Evolutionary conservation across 2,113 vertebrate species (phyloP).

Genomic region (Hiodon tergisus): DNA sequence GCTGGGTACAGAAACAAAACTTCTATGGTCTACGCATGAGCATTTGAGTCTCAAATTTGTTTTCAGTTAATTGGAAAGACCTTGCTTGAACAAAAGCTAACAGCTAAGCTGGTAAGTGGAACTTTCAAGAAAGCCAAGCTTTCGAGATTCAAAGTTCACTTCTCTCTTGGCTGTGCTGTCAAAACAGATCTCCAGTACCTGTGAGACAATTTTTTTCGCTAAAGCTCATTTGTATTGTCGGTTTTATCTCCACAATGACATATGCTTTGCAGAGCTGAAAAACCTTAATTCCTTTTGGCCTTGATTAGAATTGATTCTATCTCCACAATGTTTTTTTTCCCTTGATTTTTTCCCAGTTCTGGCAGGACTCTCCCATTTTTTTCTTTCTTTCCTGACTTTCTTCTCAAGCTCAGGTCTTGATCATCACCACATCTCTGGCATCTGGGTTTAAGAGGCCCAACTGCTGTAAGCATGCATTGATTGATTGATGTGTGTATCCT

Average conservation of each 20-base stretch:
- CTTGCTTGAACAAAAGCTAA: too few relatives aligned
- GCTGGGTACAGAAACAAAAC: too few relatives aligned
- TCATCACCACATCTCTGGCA: constrained; percentile 1
- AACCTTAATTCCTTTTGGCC: neutral
- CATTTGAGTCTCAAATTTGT: too few relatives aligned
- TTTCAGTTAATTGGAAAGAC: too few relatives aligned
- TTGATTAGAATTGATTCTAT: constrained; percentile 1
- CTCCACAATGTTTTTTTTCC: neutral
- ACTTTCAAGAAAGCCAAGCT: neutral
- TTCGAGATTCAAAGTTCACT: neutral
- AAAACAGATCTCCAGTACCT: neutral
- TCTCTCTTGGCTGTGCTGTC: too few relatives aligned
- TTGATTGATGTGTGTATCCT: too few relatives aligned
- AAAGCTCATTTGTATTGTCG: constrained; percentile 1
- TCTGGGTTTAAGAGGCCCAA: too few relatives aligned
- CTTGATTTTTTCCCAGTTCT: neutral
- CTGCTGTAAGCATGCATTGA: too few relatives aligned
- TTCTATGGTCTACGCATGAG: too few relatives aligned
- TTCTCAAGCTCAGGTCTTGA: neutral
- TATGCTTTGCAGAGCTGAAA: neutral
- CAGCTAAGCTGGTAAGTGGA: too few relatives aligned
- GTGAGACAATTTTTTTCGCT: neutral
- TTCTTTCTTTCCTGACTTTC: neutral
- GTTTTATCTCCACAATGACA: neutral
- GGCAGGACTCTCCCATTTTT: neutral